Evolutionary conservation across 2,888 invertebrate genomes (phyloP), one percentile per base, ranked within the genome.

Genomic region (Napeogenes sylphis): DNA sequence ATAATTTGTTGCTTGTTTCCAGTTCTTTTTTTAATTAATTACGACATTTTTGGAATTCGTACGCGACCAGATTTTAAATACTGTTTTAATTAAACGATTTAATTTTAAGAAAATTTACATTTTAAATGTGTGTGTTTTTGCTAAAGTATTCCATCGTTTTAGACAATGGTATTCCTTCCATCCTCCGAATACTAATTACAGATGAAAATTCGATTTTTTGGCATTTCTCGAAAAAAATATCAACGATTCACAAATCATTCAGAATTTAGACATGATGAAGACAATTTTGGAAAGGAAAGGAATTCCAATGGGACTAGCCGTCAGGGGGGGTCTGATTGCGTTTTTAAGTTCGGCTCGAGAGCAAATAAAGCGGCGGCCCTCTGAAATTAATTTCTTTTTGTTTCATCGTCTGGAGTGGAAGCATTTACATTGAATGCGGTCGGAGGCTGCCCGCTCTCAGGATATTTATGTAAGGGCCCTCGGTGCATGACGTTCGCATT

Each of bases 401-500:
- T 90, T 90, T 90, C 82, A 82, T 78, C 85, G 88, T 90, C 87
- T 88, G 87, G 83, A 82, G 83, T 80, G 83, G 79, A 72, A 73
- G 83, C 85, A 90, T 90, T 90, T 88, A 90, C 90, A 90, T 90
- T 90, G 87, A 90, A 90, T 90, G 87, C 85, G 84, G 82, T 84
- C 80, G 85, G 86, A 84, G 87, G 87, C 87, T 83, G 85, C 83
- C 79, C 80, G 83, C 80, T 85, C 80, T 80, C 82, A 75, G 78
- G 86, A 88, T 90, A 90, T 90, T 90, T 90, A 90, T 90, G 88
- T 87, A 80, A 80, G 82, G 87, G 79, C 84, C 81, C 83, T 82
- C 77, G 72, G 80, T 78, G 84, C 87, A 90, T 90, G 90, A 90
- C 90, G 86, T 76, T 81, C 78, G 80, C 85, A 90, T 90, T 87